Conservation (phyloP, 2,113 vertebrate genomes). For the Prunella himalayana region DNA sequence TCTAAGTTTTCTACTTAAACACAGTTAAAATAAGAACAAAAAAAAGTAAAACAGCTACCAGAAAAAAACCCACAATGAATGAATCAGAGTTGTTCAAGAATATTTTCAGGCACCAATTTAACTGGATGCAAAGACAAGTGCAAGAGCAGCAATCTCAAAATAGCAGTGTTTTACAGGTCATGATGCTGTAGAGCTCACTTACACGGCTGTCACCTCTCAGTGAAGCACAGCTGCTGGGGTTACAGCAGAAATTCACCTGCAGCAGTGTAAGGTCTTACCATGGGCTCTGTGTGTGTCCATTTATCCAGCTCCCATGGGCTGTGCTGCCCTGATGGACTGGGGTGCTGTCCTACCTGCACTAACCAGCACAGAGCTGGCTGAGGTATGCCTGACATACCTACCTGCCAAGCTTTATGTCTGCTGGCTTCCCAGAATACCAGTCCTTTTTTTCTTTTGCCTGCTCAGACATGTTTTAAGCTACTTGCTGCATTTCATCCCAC, state of each 20-base stretch:
- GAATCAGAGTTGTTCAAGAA: not conserved
- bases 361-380: not conserved
- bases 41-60: not conserved
- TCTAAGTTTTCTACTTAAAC: not conserved
- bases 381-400: not conserved
- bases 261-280: not conserved
- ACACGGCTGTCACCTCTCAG: not conserved
- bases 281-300: no score
- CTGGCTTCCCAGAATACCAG: not conserved
- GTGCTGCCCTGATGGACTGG: not conserved
- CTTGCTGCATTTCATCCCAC: not conserved
- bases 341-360: not conserved
- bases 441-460: not conserved
- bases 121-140: not conserved
- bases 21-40: not conserved
- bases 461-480: not conserved
- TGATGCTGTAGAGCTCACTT: not conserved
- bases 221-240: not conserved
- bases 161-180: not conserved
- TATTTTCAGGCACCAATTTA: not conserved
- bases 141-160: not conserved
- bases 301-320: not conserved
- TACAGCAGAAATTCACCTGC: not conserved
- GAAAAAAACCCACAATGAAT: not conserved
- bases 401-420: not conserved